phyloP scores from a whole-genome alignment of 2,113 vertebrate genomes.

The Protomyctophum bolini region DNA sequence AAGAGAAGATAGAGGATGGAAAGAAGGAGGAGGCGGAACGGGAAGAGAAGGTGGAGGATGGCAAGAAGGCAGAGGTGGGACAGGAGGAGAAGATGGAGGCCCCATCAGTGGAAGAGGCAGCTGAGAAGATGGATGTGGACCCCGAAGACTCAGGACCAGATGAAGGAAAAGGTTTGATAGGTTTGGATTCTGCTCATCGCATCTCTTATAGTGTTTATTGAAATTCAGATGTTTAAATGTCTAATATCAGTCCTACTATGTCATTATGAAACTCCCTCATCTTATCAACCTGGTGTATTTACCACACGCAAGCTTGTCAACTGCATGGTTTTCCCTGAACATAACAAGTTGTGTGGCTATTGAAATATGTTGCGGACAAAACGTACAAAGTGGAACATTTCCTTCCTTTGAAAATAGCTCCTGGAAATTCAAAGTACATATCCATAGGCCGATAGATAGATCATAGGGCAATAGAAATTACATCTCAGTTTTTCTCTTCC shows the following conservation, averaged over 20 bases:
- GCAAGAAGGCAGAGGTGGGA: too few relatives aligned
- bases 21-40: constrained; percentile 27
- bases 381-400: too few relatives aligned
- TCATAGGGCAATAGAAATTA: neutral
- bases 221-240: neutral
- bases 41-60: constrained; percentile 45
- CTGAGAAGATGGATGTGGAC: constrained; percentile 62
- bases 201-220: neutral
- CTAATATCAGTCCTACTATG: neutral
- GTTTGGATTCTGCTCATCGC: neutral
- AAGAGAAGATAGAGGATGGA: constrained; percentile 21
- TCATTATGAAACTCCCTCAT: neutral
- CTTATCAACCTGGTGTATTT: neutral
- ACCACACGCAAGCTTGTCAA: neutral
- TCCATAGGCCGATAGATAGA: too few relatives aligned
- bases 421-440: too few relatives aligned
- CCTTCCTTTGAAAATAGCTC: too few relatives aligned
- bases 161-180: constrained; percentile 58
- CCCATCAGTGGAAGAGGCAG: constrained; percentile 20
- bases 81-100: neutral
- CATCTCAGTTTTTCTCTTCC: constrained; percentile 16
- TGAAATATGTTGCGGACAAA: too few relatives aligned
- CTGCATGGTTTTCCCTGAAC: neutral
- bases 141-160: constrained; percentile 12
- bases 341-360: neutral